These are phyloP conservation scores for Callionymus lyra DNA, from an alignment of 2,113 vertebrate species.

Conservation along the genomic window DNA sequence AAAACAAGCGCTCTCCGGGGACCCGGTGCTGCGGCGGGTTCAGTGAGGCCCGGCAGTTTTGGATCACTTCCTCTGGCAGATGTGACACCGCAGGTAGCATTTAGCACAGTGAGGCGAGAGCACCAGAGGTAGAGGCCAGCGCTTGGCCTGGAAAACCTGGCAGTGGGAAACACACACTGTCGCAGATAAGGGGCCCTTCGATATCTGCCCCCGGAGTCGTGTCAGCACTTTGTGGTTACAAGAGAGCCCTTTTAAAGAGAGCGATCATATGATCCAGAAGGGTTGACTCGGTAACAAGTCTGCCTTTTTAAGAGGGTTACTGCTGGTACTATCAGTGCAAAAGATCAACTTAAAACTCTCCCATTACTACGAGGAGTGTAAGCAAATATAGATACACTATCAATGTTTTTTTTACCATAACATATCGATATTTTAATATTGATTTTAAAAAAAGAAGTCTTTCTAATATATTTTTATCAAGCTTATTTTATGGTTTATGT, in stretches of 20 bases:
- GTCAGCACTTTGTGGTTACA: constrained; percentile 2
- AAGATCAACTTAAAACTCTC: no score
- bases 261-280: not conserved
- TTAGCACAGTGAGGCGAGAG: constrained; percentile 46
- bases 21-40: constrained; percentile 42
- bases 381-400: no score
- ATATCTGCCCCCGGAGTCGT: constrained; percentile 5
- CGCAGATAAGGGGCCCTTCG: constrained; percentile 16
- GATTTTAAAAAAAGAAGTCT: no score
- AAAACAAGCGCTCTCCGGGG: constrained; percentile 39
- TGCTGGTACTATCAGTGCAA: no score
- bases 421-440: no score
- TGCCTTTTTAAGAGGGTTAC: no score
- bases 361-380: no score
- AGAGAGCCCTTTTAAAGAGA: not conserved
- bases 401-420: no score
- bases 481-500: no score
- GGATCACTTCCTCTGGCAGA: constrained; percentile 57
- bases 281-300: not conserved
- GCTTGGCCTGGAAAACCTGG: constrained; percentile 23
- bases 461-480: no score
- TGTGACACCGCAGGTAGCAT: constrained; percentile 61
- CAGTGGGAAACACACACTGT: no score
- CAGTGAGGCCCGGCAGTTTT: constrained; percentile 38
- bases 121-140: constrained; percentile 60